Evolutionary conservation across 2,797 vertebrate species (phyloP).

Genomic region (Sebastes hubbsi): DNA sequence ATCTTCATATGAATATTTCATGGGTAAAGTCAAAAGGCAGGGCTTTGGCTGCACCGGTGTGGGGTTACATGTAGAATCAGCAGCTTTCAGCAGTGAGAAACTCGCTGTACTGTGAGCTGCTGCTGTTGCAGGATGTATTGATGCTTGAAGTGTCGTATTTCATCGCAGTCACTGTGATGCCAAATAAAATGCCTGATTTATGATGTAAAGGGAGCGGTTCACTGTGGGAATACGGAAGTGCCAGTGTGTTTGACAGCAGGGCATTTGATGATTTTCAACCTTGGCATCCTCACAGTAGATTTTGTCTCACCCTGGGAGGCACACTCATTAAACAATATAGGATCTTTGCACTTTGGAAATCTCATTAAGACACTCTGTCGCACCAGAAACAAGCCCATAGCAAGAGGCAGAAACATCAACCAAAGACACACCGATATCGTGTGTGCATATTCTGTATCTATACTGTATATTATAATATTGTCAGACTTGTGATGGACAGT

Average conservation of each 20-base stretch:
- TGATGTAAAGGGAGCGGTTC: background rate
- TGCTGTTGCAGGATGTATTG: constrained; percentile 7
- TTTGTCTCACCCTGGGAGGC: constrained; percentile 1
- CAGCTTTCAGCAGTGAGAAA: background rate
- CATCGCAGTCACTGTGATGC: constrained; percentile 3
- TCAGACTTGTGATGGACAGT: background rate
- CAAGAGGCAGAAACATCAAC: background rate
- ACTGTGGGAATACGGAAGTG: constrained; percentile 13
- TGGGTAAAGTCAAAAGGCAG: constrained; percentile 8
- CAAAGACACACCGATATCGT: background rate
- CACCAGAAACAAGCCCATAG: background rate
- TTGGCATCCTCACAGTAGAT: background rate
- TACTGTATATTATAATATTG: background rate
- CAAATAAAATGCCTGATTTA: constrained; percentile 31
- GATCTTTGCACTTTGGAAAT: constrained; percentile 10
- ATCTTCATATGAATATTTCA: constrained; percentile 59
- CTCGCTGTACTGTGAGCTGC: background rate
- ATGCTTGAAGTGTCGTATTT: constrained; percentile 8
- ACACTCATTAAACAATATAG: background rate
- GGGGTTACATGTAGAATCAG: constrained; percentile 17
- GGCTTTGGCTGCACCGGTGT: constrained; percentile 5
- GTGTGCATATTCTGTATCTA: background rate
- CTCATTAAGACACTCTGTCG: background rate
- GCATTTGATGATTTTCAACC: constrained; percentile 22
- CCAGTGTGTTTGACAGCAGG: constrained; percentile 25